phyloP scores from a whole-genome alignment of 2,113 vertebrate genomes.

The Sialia sialis region DNA sequence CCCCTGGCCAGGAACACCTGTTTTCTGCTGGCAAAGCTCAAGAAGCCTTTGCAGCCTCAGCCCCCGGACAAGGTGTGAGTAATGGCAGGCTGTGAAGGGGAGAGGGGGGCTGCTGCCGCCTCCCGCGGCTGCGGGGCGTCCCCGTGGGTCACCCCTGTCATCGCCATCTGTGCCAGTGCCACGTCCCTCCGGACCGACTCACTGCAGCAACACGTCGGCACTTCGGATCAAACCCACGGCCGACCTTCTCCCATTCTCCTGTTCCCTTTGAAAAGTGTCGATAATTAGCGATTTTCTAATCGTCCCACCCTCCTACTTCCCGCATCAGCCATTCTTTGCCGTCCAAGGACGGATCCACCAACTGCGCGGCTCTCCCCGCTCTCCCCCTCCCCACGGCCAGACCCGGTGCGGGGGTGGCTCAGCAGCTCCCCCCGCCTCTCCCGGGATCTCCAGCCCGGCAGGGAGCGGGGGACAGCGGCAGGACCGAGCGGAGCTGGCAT shows the following conservation, averaged over 20 bases:
- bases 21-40: not conserved
- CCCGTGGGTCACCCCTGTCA: not conserved
- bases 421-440: not conserved
- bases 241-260: not conserved
- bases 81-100: not conserved
- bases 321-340: not conserved
- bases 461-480: not conserved
- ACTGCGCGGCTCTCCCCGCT: not conserved
- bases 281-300: not conserved
- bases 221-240: not conserved
- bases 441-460: not conserved
- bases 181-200: not conserved
- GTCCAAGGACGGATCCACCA: not conserved
- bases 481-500: not conserved
- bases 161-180: not conserved
- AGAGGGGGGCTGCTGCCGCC: not conserved
- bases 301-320: not conserved
- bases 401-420: not conserved
- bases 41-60: not conserved
- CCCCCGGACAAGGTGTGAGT: not conserved
- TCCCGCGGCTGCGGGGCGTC: not conserved
- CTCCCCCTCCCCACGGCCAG: not conserved
- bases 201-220: not conserved
- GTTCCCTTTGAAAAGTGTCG: not conserved
- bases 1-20: not conserved